These are phyloP conservation scores for Alethe castanea DNA, from an alignment of 2,113 vertebrate species.

Conservation along the genomic window DNA sequence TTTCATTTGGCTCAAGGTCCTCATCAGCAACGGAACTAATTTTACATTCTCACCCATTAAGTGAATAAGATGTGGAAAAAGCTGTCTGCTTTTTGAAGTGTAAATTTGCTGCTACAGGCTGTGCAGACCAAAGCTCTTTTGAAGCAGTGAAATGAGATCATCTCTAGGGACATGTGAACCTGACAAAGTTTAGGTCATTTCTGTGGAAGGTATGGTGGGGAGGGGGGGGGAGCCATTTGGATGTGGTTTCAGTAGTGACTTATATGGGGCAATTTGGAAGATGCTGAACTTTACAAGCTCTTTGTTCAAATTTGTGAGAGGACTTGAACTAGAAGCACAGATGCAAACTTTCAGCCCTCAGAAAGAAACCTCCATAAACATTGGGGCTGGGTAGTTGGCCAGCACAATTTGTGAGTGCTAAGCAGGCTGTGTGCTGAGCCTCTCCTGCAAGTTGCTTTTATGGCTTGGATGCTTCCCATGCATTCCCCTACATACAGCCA, in stretches of 20 bases:
- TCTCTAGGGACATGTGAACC: slow-evolving; percentile 81
- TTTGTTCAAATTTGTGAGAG: slow-evolving; percentile 25
- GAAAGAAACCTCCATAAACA: slow-evolving; percentile 23
- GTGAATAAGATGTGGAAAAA: slow-evolving; percentile 87
- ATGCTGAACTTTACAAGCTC: slow-evolving; percentile 35
- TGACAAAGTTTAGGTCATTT: slow-evolving; percentile 82
- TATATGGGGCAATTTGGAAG: slow-evolving; percentile 51
- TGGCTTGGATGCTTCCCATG: not conserved
- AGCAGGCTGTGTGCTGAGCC: not conserved
- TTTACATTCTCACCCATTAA: slow-evolving; percentile 87
- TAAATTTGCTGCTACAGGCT: slow-evolving; percentile 86
- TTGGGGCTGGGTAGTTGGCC: not conserved
- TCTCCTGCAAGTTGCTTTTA: not conserved
- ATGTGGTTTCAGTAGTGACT: slow-evolving; percentile 26
- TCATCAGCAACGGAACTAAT: slow-evolving; percentile 87
- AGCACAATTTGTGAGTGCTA: not conserved
- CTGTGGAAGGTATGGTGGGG: slow-evolving; percentile 58
- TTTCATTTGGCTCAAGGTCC: slow-evolving; percentile 87
- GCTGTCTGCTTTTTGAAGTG: slow-evolving; percentile 86
- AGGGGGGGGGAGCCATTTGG: not conserved
- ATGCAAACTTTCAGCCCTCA: slow-evolving; percentile 5
- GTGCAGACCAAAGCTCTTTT: slow-evolving; percentile 86
- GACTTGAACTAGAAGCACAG: slow-evolving; percentile 12
- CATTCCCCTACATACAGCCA: not conserved
- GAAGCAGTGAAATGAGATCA: slow-evolving; percentile 85